Evolutionary conservation across 2,113 vertebrate genomes (phyloP).

Genomic region (Corythaeola cristata): DNA sequence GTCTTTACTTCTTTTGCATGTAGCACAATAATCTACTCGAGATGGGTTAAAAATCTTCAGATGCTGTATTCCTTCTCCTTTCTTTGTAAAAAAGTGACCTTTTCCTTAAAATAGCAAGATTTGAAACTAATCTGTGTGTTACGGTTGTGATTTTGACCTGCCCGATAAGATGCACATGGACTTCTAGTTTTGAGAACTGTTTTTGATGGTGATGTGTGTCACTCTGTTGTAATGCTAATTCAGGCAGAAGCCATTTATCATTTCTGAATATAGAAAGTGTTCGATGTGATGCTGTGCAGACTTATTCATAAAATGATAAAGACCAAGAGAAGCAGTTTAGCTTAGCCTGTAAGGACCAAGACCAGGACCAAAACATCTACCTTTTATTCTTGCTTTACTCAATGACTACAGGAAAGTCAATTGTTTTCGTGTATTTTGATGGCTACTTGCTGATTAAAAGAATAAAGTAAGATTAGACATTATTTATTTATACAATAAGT

Average conservation of each 20-base stretch:
- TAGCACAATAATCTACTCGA: not conserved
- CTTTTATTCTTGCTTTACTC: not conserved
- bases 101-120: not conserved
- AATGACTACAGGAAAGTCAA: not conserved
- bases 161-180: not conserved
- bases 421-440: not conserved
- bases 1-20: not conserved
- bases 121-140: slow-evolving; percentile 15
- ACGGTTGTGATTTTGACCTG: slow-evolving; percentile 11
- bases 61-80: not conserved
- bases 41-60: not conserved
- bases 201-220: not conserved
- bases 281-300: not conserved
- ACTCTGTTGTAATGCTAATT: slow-evolving; percentile 10
- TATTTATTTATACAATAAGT: not conserved
- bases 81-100: not conserved
- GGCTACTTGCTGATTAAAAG: not conserved
- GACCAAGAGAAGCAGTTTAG: not conserved
- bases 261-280: slow-evolving; percentile 16
- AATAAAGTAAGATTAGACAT: not conserved
- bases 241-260: slow-evolving; percentile 2
- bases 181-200: not conserved
- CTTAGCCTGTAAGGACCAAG: not conserved
- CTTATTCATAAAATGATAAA: not conserved
- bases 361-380: not conserved